phyloP scores from a whole-genome alignment of 2,888 invertebrate genomes.

The Zaprionus lineosus region DNA sequence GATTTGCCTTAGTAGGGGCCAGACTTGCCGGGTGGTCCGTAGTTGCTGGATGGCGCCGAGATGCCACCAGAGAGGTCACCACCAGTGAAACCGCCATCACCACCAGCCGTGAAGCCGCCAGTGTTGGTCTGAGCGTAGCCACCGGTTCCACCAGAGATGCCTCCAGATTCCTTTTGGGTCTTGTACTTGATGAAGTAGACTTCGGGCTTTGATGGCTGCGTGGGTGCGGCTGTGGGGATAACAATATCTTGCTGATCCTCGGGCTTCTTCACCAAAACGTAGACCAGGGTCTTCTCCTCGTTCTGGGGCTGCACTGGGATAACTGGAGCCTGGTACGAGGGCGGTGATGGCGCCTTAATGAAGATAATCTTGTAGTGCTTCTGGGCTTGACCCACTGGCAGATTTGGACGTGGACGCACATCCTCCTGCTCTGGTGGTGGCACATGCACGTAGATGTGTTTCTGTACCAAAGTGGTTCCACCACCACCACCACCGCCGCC shows the following conservation, averaged over 20 bases:
- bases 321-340: slow-evolving; percentile 91
- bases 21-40: slow-evolving; percentile 88
- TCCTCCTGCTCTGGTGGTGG: slow-evolving; percentile 94
- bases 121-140: slow-evolving; percentile 50
- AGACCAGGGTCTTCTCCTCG: slow-evolving; percentile 94
- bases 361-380: slow-evolving; percentile 96
- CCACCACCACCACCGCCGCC: slow-evolving; percentile 80
- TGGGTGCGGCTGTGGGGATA: slow-evolving; percentile 90
- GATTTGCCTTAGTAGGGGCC: slow-evolving; percentile 85
- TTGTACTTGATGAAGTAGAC: slow-evolving; percentile 90
- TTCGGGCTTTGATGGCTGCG: slow-evolving; percentile 93
- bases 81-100: slow-evolving; percentile 60
- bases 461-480: slow-evolving; percentile 87
- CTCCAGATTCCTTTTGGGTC: slow-evolving; percentile 82
- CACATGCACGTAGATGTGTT: slow-evolving; percentile 95
- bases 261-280: slow-evolving; percentile 94
- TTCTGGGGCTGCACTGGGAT: slow-evolving; percentile 91
- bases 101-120: slow-evolving; percentile 65
- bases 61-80: slow-evolving; percentile 55
- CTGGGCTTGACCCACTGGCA: slow-evolving; percentile 89
- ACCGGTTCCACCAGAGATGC: slow-evolving; percentile 54
- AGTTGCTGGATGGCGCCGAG: slow-evolving; percentile 83
- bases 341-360: slow-evolving; percentile 94
- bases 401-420: slow-evolving; percentile 85
- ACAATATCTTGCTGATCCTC: slow-evolving; percentile 92